phyloP scores from a whole-genome alignment of 1,140 invertebrate species.

The Dendroctonus ponderosae region DNA sequence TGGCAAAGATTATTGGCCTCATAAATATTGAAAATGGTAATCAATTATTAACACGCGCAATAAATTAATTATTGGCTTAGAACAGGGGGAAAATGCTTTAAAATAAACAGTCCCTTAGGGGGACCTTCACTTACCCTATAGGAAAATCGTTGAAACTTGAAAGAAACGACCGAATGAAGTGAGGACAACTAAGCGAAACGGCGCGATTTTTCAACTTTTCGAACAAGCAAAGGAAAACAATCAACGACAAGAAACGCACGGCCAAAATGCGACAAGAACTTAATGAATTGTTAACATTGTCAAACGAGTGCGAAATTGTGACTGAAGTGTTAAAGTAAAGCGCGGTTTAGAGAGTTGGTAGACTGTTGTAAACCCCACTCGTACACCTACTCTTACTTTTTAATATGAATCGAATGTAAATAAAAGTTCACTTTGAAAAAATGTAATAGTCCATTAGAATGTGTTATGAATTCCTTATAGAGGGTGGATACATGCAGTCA shows the following conservation, averaged over 20 bases:
- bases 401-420: constrained; percentile 26
- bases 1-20: too few species aligned
- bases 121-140: too few species aligned
- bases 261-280: constrained; percentile 3
- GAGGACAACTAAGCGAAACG: too few species aligned
- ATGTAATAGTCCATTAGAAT: constrained; percentile 22
- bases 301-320: constrained; percentile 30
- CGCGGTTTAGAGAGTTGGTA: constrained; percentile 29
- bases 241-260: constrained; percentile 5
- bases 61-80: too few species aligned
- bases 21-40: neutral
- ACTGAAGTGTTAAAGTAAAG: constrained; percentile 32
- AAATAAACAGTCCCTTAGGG: too few species aligned
- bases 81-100: too few species aligned
- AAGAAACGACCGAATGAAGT: too few species aligned
- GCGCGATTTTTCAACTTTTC: neutral
- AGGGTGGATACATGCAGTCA: constrained; percentile 14
- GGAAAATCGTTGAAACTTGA: too few species aligned
- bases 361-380: constrained; percentile 27
- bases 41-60: neutral
- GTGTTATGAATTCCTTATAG: constrained; percentile 16
- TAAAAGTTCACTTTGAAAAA: constrained; percentile 19
- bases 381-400: constrained; percentile 33
- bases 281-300: constrained; percentile 24
- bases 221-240: neutral